phyloP scores from a whole-genome alignment of 1,140 invertebrate genomes.

The Dendrolimus punctatus region DNA sequence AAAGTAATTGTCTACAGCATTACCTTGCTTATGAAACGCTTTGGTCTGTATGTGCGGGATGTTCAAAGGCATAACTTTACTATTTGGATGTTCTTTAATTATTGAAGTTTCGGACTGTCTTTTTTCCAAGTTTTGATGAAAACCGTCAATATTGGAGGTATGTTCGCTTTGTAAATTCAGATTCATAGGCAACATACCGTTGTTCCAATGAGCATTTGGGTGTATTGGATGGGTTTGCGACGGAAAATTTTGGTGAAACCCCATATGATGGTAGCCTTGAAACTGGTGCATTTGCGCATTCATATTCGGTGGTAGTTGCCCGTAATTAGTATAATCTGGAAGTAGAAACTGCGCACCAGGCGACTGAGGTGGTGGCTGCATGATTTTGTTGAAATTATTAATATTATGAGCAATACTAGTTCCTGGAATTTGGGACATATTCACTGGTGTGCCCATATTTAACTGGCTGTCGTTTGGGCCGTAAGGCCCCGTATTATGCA shows the following conservation, averaged over 20 bases:
- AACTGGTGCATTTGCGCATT: slow-evolving; percentile 31
- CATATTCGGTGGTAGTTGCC: slow-evolving; percentile 29
- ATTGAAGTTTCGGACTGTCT: slow-evolving; percentile 6
- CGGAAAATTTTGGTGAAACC: slow-evolving; percentile 30
- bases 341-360: slow-evolving; percentile 30
- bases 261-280: slow-evolving; percentile 34
- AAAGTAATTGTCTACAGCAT: slow-evolving; percentile 15
- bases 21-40: slow-evolving; percentile 23
- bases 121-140: slow-evolving; percentile 19
- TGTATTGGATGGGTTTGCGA: slow-evolving; percentile 21
- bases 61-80: slow-evolving; percentile 29
- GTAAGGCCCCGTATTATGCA: slow-evolving; percentile 55
- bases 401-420: slow-evolving; percentile 41
- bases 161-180: slow-evolving; percentile 36
- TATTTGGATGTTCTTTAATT: slow-evolving; percentile 21
- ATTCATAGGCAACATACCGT: slow-evolving; percentile 45
- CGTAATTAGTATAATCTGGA: slow-evolving; percentile 35
- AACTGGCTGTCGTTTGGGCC: slow-evolving; percentile 44
- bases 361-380: slow-evolving; percentile 26
- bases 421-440: slow-evolving; percentile 34
- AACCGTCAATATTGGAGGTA: slow-evolving; percentile 19
- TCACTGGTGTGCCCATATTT: slow-evolving; percentile 39
- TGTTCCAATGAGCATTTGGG: slow-evolving; percentile 33
- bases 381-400: slow-evolving; percentile 44
- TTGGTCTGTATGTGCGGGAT: slow-evolving; percentile 46